phyloP scores from a whole-genome alignment of 2,888 invertebrate genomes.

The Gerris lacustris region DNA sequence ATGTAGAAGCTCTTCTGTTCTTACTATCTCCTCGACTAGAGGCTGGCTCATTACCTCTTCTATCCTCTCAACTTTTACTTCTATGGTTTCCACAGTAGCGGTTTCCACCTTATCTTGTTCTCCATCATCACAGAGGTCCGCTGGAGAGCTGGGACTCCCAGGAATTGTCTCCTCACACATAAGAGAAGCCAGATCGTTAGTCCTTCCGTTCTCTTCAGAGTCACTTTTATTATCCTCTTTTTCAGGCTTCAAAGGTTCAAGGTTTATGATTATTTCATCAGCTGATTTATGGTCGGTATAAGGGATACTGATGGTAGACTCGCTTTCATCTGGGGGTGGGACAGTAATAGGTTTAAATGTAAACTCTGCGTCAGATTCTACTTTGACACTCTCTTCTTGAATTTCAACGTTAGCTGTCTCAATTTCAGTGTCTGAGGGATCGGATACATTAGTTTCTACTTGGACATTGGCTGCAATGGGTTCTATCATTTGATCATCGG shows the following conservation, averaged over 20 bases:
- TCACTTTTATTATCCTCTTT: background rate
- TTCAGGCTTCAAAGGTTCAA: background rate
- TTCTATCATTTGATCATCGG: background rate
- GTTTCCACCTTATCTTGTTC: background rate
- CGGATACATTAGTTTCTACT: background rate
- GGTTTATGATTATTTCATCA: background rate
- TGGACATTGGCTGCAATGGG: background rate
- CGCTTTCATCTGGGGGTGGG: background rate
- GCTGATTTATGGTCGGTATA: background rate
- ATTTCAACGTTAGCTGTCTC: background rate
- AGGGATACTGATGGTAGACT: background rate
- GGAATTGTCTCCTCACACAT: slow-evolving; percentile 84
- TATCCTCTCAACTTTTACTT: background rate
- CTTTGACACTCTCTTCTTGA: background rate
- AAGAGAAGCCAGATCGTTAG: slow-evolving; percentile 38
- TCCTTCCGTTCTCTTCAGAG: background rate
- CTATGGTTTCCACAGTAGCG: background rate
- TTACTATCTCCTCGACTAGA: slow-evolving; percentile 17
- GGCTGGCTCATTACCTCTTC: slow-evolving; percentile 13
- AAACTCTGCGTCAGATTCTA: background rate
- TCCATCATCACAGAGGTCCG: slow-evolving; percentile 26
- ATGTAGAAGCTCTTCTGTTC: background rate
- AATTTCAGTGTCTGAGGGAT: background rate
- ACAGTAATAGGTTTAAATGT: slow-evolving; percentile 1
- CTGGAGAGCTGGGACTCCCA: slow-evolving; percentile 66